Conservation (phyloP, 1,140 invertebrate genomes). For the Drosophila rhopaloa region DNA sequence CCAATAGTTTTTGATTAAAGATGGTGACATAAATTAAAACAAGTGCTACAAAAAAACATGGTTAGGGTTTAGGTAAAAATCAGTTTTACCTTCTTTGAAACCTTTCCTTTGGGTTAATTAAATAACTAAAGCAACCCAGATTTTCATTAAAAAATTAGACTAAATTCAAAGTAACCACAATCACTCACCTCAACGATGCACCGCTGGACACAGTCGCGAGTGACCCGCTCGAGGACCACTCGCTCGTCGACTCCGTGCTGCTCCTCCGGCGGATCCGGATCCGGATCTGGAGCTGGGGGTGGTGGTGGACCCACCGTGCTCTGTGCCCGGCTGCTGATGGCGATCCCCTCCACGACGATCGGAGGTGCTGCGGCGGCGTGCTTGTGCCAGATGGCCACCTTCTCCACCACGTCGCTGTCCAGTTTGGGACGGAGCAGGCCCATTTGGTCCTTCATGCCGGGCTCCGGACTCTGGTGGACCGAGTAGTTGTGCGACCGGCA, state of each 20-base stretch:
- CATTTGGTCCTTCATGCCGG: constrained; percentile 15
- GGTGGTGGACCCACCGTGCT: neutral
- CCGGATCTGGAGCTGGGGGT: neutral
- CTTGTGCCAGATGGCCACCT: constrained; percentile 70
- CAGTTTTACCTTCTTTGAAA: no score
- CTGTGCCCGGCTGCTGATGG: constrained; percentile 37
- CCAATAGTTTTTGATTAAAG: no score
- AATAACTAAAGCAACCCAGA: no score
- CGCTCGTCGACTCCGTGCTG: constrained; percentile 49
- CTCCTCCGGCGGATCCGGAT: neutral
- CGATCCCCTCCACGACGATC: constrained; percentile 60
- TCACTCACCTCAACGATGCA: constrained; percentile 68
- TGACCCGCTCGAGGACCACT: constrained; percentile 56
- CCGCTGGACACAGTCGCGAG: constrained; percentile 69
- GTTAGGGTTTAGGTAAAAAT: no score
- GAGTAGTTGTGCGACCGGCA: constrained; percentile 59
- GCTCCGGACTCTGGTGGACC: neutral
- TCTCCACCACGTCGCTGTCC: constrained; percentile 72
- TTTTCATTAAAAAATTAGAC: no score
- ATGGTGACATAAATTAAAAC: no score
- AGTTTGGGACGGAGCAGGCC: constrained; percentile 51
- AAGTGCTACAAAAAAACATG: no score
- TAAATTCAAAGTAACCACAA: no score
- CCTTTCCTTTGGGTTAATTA: no score
- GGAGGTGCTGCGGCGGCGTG: constrained; percentile 63